Conservation (phyloP, 2,113 vertebrate genomes). For the Malurus melanocephalus region DNA sequence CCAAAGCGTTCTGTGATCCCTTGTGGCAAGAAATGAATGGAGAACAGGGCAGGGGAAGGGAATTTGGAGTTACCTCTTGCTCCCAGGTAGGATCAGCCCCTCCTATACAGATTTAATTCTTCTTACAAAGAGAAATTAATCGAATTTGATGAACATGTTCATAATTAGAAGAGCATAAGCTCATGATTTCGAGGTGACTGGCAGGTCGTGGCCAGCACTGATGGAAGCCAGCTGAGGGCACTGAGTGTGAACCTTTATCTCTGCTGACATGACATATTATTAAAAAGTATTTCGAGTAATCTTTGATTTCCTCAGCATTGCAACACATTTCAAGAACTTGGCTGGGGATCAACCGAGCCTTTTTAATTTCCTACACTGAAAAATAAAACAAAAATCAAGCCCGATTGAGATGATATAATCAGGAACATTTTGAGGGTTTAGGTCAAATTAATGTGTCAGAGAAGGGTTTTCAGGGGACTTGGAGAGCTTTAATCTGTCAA, state of each 20-base stretch:
- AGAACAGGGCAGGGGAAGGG: background rate
- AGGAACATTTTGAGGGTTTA: slow-evolving; percentile 59
- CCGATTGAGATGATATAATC: slow-evolving; percentile 59
- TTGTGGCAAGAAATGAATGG: fast-evolving
- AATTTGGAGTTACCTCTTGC: background rate
- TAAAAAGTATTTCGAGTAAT: slow-evolving; percentile 60
- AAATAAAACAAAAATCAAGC: slow-evolving; percentile 62
- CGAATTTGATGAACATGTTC: background rate
- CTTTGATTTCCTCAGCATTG: slow-evolving; percentile 66
- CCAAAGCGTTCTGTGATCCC: background rate
- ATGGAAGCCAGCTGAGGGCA: slow-evolving; percentile 66
- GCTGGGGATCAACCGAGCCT: slow-evolving; percentile 39
- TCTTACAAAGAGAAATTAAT: background rate
- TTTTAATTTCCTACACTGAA: slow-evolving; percentile 60
- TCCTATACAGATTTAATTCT: background rate
- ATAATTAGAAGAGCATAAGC: background rate
- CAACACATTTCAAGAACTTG: slow-evolving; percentile 62
- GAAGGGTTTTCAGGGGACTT: slow-evolving; percentile 25
- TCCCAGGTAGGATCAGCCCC: background rate
- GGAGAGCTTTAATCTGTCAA: slow-evolving; percentile 41
- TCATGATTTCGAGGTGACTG: slow-evolving; percentile 11
- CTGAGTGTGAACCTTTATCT: slow-evolving; percentile 52
- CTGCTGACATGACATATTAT: slow-evolving; percentile 66
- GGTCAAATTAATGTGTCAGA: slow-evolving; percentile 53
- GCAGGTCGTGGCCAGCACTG: background rate